These are phyloP conservation scores for Lasiurus cinereus DNA, from an alignment of 2,113 vertebrate species.

Conservation along the genomic window DNA sequence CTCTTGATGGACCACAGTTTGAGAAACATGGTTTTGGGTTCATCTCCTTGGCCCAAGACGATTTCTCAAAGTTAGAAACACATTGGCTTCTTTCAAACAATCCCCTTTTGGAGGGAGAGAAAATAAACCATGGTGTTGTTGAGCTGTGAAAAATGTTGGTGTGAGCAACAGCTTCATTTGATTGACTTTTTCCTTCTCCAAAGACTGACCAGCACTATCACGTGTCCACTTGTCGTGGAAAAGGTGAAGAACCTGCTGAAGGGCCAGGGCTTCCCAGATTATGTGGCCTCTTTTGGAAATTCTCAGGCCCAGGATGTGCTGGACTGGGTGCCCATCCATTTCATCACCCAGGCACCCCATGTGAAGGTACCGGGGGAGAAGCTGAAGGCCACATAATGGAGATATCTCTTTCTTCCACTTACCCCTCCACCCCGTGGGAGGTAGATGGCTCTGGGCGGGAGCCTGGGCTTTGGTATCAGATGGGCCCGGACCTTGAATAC, in stretches of 20 bases:
- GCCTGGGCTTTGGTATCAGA: neutral
- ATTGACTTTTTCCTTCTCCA: neutral
- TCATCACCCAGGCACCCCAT: neutral
- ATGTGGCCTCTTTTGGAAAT: conserved; percentile 95
- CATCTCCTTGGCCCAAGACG: neutral
- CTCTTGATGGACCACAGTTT: neutral
- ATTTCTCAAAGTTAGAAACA: neutral
- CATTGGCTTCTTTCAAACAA: neutral
- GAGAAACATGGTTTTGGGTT: neutral
- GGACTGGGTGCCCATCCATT: conserved; percentile 92
- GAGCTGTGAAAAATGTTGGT: neutral
- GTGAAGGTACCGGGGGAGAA: conserved; percentile 78
- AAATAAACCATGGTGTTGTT: neutral
- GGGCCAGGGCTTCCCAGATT: conserved; percentile 90
- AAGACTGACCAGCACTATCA: conserved; percentile 81
- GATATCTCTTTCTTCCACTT: neutral
- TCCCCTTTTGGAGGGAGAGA: neutral
- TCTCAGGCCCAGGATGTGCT: conserved; percentile 87
- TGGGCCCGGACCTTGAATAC: neutral
- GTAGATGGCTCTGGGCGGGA: neutral
- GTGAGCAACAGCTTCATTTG: neutral
- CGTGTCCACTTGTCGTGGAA: conserved; percentile 88
- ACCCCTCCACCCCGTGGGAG: neutral
- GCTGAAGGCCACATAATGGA: neutral
- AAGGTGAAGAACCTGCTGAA: conserved; percentile 89